A percentile compares a stretch with the other conserved stretches of the same genome.
Evolutionary conservation across 2,797 vertebrate genomes (phyloP).

Genomic region (Cuculus canorus): DNA sequence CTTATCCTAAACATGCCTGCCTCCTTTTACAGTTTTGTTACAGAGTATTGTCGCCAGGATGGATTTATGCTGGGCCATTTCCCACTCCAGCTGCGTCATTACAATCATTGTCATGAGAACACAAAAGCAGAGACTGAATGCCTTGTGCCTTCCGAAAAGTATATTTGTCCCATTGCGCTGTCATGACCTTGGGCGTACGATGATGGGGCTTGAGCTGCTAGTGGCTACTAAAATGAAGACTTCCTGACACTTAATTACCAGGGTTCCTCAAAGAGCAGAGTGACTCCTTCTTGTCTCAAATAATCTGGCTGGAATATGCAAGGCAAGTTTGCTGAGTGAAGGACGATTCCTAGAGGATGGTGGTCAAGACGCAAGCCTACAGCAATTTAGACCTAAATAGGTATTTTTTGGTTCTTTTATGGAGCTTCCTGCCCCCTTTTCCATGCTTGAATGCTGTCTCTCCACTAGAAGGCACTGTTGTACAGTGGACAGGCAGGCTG

Average conservation of each 20-base stretch:
- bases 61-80: conserved; percentile 72
- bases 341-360: neutral
- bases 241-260: conserved; percentile 40
- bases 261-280: neutral
- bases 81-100: conserved; percentile 69
- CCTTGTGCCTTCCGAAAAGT: conserved; percentile 36
- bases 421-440: neutral
- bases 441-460: neutral
- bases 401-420: accelerated
- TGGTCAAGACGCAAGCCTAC: neutral
- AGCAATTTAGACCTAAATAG: neutral
- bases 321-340: neutral
- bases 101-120: conserved; percentile 67
- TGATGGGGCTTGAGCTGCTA: neutral
- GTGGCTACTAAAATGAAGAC: neutral
- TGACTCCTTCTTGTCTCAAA: neutral
- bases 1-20: conserved; percentile 65
- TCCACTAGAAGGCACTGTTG: conserved; percentile 62
- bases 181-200: conserved; percentile 20
- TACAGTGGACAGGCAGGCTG: neutral
- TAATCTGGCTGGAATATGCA: neutral
- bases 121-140: conserved; percentile 60
- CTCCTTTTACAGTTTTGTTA: conserved; percentile 50
- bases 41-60: conserved; percentile 60
- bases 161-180: conserved; percentile 28